Conservation (phyloP, 1,140 invertebrate species). For the Heliconius congener region DNA sequence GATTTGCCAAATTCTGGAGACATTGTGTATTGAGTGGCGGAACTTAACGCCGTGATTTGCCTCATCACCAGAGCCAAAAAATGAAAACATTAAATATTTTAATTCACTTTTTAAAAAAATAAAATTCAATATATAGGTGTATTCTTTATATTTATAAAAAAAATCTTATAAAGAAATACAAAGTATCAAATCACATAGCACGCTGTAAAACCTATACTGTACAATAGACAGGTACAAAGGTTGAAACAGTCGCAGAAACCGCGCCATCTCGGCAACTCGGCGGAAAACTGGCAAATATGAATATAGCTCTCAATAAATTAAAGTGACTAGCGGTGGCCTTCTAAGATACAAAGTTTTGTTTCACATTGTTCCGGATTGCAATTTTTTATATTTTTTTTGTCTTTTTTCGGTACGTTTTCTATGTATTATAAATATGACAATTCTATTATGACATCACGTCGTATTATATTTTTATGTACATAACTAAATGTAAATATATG, state of each 20-base stretch:
- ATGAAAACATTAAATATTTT: no score
- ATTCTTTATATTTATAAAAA: no score
- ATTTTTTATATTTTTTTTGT: constrained; percentile 1
- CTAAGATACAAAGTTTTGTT: constrained; percentile 36
- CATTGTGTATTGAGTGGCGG: no score
- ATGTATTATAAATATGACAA: constrained; percentile 1
- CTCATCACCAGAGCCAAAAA: no score
- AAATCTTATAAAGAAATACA: neutral
- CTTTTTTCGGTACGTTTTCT: neutral
- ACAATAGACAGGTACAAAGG: constrained; percentile 70
- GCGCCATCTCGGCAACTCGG: constrained; percentile 53
- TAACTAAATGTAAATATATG: neutral
- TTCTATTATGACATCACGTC: neutral
- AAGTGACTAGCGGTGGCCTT: constrained; percentile 48
- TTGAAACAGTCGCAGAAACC: constrained; percentile 58
- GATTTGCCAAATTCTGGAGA: no score
- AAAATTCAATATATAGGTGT: no score
- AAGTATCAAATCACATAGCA: constrained; percentile 56
- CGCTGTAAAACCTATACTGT: constrained; percentile 38
- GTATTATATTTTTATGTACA: neutral
- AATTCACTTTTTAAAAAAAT: no score
- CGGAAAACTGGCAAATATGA: constrained; percentile 55
- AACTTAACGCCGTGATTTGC: no score
- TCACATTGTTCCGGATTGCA: constrained; percentile 25
- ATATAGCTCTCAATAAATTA: constrained; percentile 57